Evolutionary conservation across 2,888 invertebrate genomes (phyloP).

Genomic region (Athalia rosae): DNA sequence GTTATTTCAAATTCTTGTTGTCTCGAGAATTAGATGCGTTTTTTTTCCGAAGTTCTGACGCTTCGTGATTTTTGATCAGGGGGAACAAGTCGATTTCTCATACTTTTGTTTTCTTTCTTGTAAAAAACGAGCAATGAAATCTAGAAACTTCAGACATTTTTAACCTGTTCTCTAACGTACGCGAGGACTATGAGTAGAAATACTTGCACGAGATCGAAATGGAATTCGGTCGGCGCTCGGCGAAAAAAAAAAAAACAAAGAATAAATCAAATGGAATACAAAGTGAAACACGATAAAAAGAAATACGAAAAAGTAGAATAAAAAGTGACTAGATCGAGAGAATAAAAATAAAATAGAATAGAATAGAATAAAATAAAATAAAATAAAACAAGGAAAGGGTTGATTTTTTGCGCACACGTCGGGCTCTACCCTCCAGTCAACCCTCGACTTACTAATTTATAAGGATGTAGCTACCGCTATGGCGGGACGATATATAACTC

Average conservation of each 20-base stretch:
- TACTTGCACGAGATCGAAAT: neutral
- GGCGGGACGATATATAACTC: slow-evolving; percentile 42
- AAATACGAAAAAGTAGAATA: neutral
- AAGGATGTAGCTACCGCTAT: slow-evolving; percentile 36
- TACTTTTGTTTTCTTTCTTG: too few species aligned
- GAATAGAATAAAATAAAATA: too few species aligned
- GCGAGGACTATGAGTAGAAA: slow-evolving; percentile 1
- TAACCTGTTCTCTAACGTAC: slow-evolving; percentile 22
- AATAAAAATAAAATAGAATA: too few species aligned
- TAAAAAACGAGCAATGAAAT: neutral
- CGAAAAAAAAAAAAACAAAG: neutral
- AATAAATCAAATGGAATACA: neutral
- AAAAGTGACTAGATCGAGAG: too few species aligned
- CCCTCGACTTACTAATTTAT: slow-evolving; percentile 39
- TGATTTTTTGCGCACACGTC: slow-evolving; percentile 15
- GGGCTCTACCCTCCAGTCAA: slow-evolving; percentile 19
- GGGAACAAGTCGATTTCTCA: too few species aligned
- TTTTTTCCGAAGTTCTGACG: too few species aligned
- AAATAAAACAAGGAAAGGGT: slow-evolving; percentile 5
- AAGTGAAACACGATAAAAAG: neutral
- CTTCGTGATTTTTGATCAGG: too few species aligned
- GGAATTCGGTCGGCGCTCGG: slow-evolving; percentile 24
- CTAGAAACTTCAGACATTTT: slow-evolving; percentile 37
- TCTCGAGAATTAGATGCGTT: too few species aligned
- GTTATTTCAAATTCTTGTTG: too few species aligned